These are phyloP conservation scores for Pyrochroa serraticornis DNA, from an alignment of 2,888 invertebrate species.

Conservation along the genomic window DNA sequence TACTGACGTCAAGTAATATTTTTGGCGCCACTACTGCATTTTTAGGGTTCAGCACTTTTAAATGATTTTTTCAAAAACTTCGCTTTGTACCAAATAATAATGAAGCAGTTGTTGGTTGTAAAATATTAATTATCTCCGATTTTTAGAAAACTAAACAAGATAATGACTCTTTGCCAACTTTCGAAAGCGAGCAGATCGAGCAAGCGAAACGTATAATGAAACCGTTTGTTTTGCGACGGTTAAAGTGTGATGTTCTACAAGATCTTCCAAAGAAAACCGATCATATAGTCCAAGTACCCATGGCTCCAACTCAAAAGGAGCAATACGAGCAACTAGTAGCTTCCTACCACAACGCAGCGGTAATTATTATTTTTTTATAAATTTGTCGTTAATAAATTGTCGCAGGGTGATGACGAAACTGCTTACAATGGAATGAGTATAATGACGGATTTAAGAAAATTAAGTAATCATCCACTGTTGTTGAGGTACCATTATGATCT, in stretches of 20 bases:
- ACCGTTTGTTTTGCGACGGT: slow-evolving; percentile 88
- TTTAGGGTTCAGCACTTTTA: too few relatives aligned
- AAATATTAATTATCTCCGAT: too few relatives aligned
- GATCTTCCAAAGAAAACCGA: slow-evolving; percentile 87
- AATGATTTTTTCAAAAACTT: too few relatives aligned
- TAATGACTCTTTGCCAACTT: slow-evolving; percentile 72
- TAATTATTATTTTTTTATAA: slow-evolving; percentile 6
- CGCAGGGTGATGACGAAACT: slow-evolving; percentile 48
- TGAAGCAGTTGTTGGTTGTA: too few relatives aligned
- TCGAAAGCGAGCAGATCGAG: slow-evolving; percentile 87
- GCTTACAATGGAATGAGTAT: slow-evolving; percentile 72
- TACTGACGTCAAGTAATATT: too few relatives aligned
- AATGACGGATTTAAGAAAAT: slow-evolving; percentile 93
- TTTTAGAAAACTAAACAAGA: slow-evolving; percentile 62
- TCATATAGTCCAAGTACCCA: slow-evolving; percentile 67
- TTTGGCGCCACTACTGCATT: too few relatives aligned
- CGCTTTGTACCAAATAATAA: too few relatives aligned
- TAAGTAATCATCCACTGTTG: slow-evolving; percentile 92
- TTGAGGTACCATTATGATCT: slow-evolving; percentile 77
- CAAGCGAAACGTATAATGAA: slow-evolving; percentile 96
- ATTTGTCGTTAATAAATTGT: slow-evolving; percentile 1
- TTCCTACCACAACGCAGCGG: slow-evolving; percentile 67
- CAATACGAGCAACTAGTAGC: slow-evolving; percentile 78
- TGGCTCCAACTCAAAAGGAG: slow-evolving; percentile 75
- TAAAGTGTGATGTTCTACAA: slow-evolving; percentile 85